Base-by-base conservation (phyloP, 2,888 invertebrate genomes). In the Auanema sp. region DNA sequence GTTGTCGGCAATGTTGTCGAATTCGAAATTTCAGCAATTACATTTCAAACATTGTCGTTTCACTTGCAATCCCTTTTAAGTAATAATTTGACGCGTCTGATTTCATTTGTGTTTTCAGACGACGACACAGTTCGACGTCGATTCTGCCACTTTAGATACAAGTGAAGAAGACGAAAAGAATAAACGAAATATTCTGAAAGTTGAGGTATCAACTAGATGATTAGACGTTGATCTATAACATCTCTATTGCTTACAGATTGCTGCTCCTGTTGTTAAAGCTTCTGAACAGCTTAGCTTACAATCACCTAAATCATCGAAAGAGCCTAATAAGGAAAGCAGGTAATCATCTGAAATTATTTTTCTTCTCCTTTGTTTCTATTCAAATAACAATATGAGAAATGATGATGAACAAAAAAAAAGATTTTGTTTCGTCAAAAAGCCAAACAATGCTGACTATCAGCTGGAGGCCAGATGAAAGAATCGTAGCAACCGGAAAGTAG, bases 241-340 rank as follows among this genome's bases (percentile, higher is more conserved):
- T 33, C 33, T 5, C 8, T 3, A 8, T 33, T 33, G 3, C 33
- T 25, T n/a, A 10, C 43, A 60, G 42, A 42, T 60, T 25, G 60
- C 60, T 42, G 47, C 60, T 24, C 60, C 60, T 8, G 47, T 60
- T 33, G 43, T 54, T 47, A 60, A 54, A 24, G 58, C 58, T 14
- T 23, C 21, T 18, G 60, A 60, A 40, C 21, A 21, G 12, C 25
- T 60, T 11, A 25, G 24, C 41, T 49, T 60, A 23, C 33, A 43
- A 2, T 60, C 60, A 43, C 53, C 53, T 5, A 47, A 47, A 47
- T 53, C 53, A 33, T 1, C 33, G 33, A 33, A 8, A 33, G 33
- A 33, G 4, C 33, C 33, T 33, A 33, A 33, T 3, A 33, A 33
- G 33, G 33, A 33, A 33, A 33, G 3, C 33, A 3, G 33, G 33